Conservation (phyloP, 2,113 vertebrate genomes). For the Mesembrinibis cayennensis region DNA sequence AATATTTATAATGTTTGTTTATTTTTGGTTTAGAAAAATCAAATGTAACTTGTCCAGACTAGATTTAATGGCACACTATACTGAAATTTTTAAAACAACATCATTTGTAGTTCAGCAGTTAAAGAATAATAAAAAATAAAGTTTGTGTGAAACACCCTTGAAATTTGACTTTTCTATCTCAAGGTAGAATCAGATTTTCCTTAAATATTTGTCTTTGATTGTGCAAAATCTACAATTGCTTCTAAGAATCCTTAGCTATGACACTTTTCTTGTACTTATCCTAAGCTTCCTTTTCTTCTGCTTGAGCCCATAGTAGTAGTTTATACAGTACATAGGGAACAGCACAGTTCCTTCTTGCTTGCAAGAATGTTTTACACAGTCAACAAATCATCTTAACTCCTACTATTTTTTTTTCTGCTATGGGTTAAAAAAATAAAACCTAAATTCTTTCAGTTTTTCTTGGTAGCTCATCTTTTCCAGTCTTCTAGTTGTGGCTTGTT, state of each 20-base stretch:
- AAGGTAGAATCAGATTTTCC: neutral
- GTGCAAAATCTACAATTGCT: neutral
- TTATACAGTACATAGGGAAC: neutral
- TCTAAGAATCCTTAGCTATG: neutral
- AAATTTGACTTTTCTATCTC: neutral
- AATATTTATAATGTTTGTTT: neutral
- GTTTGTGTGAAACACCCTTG: neutral
- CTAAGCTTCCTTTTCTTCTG: neutral
- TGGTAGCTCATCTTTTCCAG: neutral
- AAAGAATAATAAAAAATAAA: neutral
- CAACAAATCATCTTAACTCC: neutral
- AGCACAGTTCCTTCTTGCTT: neutral
- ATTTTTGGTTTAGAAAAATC: neutral
- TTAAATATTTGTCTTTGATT: neutral
- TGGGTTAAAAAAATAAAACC: neutral
- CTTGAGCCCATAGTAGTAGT: neutral
- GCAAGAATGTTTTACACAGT: neutral
- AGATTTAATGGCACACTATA: neutral
- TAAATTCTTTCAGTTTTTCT: neutral
- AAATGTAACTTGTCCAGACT: neutral
- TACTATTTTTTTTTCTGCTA: neutral
- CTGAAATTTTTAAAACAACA: neutral
- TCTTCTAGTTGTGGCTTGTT: neutral
- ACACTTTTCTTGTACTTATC: neutral
- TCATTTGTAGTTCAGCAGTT: neutral